Evolutionary conservation across 2,797 vertebrate species (phyloP).

Genomic region (Todus mexicanus): DNA sequence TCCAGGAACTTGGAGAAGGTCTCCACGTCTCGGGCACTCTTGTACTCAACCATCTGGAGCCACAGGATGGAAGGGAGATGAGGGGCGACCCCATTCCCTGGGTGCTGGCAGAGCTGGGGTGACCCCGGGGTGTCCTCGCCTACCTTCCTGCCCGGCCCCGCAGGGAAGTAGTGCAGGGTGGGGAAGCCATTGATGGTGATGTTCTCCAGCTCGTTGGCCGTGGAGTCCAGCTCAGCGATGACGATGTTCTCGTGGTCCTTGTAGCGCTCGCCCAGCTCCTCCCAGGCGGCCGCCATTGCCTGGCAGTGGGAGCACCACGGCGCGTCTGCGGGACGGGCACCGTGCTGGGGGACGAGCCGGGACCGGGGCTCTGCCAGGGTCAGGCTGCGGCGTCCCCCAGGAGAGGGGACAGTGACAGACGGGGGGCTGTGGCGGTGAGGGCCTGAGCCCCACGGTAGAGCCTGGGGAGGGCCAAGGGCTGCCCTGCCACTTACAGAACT

Average conservation of each 20-base stretch:
- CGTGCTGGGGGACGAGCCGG: accelerated
- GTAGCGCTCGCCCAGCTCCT: slow-evolving; percentile 87
- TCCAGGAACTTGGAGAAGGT: slow-evolving; percentile 90
- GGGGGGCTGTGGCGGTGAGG: accelerated
- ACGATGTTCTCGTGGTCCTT: slow-evolving; percentile 80
- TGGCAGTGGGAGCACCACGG: slow-evolving; percentile 94
- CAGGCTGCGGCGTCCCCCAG: accelerated
- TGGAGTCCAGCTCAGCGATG: slow-evolving; percentile 89
- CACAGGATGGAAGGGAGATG: accelerated
- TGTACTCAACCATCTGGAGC: slow-evolving; percentile 81
- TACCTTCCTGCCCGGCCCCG: slow-evolving; percentile 82
- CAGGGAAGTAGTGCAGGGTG: slow-evolving; percentile 87
- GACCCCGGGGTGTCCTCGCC: background rate
- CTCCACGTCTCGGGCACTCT: slow-evolving; percentile 81
- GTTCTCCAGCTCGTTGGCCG: slow-evolving; percentile 85
- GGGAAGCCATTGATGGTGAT: slow-evolving; percentile 81
- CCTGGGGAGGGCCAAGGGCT: accelerated
- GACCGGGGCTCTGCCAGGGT: accelerated
- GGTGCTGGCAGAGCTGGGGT: background rate
- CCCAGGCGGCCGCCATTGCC: slow-evolving; percentile 85
- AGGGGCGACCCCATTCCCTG: accelerated
- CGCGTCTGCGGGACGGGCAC: slow-evolving; percentile 72
- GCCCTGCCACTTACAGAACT: slow-evolving; percentile 84
- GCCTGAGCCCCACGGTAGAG: background rate
- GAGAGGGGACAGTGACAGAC: accelerated